phyloP scores from a whole-genome alignment of 2,888 invertebrate species.

The Diarsia mendica region DNA sequence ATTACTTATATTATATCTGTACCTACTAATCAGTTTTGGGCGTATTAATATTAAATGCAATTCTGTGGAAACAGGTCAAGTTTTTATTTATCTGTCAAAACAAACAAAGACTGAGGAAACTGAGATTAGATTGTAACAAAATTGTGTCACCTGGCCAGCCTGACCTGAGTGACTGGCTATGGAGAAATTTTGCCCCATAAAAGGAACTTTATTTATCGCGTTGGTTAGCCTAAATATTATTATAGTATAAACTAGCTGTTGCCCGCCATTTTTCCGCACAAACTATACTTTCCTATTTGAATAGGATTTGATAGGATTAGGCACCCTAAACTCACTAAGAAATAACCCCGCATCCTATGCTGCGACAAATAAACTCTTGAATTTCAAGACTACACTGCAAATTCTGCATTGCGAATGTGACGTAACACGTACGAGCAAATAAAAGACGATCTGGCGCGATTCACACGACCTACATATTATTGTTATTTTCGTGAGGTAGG shows the following conservation, averaged over 20 bases:
- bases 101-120: slow-evolving; percentile 12
- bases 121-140: slow-evolving; percentile 42
- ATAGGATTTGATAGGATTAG: too few species aligned
- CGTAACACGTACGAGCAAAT: slow-evolving; percentile 35
- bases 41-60: neutral
- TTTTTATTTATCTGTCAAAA: slow-evolving; percentile 37
- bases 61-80: slow-evolving; percentile 23
- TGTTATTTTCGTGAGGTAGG: slow-evolving; percentile 60
- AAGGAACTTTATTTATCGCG: neutral
- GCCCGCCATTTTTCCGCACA: too few species aligned
- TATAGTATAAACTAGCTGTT: too few species aligned
- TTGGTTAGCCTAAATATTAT: neutral
- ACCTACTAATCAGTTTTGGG: neutral
- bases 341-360: neutral
- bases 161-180: too few species aligned
- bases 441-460: slow-evolving; percentile 48
- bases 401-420: slow-evolving; percentile 55
- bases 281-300: too few species aligned
- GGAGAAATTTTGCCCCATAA: slow-evolving; percentile 3
- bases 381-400: slow-evolving; percentile 22
- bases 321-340: neutral
- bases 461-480: slow-evolving; percentile 48
- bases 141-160: slow-evolving; percentile 20
- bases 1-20: neutral
- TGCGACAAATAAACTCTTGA: slow-evolving; percentile 11